Evolutionary conservation across 2,113 vertebrate species (phyloP), one percentile per base, ranked within the genome.

Genomic region (Notiomystis cincta): DNA sequence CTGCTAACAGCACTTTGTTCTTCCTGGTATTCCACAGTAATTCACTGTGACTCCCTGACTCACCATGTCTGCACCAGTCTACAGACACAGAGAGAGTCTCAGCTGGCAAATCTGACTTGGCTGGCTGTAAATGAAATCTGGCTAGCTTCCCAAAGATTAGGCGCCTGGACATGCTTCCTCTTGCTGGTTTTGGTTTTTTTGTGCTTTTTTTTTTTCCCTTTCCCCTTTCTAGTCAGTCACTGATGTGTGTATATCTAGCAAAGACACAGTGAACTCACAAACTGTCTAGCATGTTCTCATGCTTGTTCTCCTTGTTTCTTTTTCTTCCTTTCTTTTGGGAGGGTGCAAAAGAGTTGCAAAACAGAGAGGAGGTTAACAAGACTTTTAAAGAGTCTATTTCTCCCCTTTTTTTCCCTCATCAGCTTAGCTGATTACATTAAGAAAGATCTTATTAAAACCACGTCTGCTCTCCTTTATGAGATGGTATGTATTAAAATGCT

Each of bases 61-160:
- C 97, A 98, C 96, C 90, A 92, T 93, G 91, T 98, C 98, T 98
- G 98, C 95, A 89, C 91, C 90, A 97, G 89, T 78, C 73, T 96
- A 82, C 82, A 96, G 86, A 94, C 33, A 87, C 28, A 98, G 94
- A 97, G 95, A 94, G 66, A 92, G 85, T 89, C 88, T 93, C 93
- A 97, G 87, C 91, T 95, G 92, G 94, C 78, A 94, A 93, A 95
- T 97, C 93, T 97, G 93, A 95, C 97, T 56, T 89, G 86, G 71
- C 90, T 96, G 71, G 11, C 73, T 98, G 78, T 93, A 96, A 98
- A 98, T 98, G 83, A 95, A 97, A 97, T 98, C 96, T 98, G 97
- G 96, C 98, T 94, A 89, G 85, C 87, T 95, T 97, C 97, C 98
- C 97, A 97, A 95, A 98, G 97, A 98, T 98, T 97, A 98, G 89